These are phyloP conservation scores for Crotalus adamanteus DNA, from an alignment of 2,797 vertebrate species.

Conservation along the genomic window DNA sequence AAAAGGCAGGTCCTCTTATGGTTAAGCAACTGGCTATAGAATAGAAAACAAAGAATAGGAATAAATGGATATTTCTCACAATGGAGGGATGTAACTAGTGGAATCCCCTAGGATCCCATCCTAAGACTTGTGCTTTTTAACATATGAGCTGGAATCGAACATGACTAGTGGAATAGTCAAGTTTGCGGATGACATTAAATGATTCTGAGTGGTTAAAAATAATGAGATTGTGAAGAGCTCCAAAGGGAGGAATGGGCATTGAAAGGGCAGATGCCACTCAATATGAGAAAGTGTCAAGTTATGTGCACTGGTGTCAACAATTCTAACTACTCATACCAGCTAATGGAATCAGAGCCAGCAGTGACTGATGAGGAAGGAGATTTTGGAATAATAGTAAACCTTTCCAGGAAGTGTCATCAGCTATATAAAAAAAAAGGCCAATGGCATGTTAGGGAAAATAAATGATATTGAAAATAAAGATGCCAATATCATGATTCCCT, in stretches of 20 bases:
- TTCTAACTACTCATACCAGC: background rate
- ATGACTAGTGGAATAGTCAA: background rate
- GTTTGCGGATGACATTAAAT: background rate
- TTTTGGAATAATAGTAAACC: background rate
- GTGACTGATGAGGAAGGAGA: background rate
- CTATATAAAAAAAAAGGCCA: background rate
- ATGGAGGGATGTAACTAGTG: background rate
- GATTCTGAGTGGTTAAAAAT: background rate
- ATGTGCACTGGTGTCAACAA: background rate
- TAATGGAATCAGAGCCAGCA: background rate
- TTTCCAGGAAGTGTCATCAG: background rate
- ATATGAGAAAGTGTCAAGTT: background rate
- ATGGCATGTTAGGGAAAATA: background rate
- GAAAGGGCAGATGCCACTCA: background rate
- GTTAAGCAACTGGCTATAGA: background rate
- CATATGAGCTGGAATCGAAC: background rate
- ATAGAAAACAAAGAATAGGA: background rate
- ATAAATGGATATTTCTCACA: background rate
- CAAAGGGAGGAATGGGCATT: background rate
- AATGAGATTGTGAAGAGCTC: background rate
- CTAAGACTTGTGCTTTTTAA: background rate
- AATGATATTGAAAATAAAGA: background rate
- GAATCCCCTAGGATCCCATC: background rate
- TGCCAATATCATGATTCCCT: background rate
- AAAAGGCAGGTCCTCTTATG: background rate